These are phyloP conservation scores for Liolophura sinensis DNA, from an alignment of 1,140 invertebrate genomes.

Conservation along the genomic window DNA sequence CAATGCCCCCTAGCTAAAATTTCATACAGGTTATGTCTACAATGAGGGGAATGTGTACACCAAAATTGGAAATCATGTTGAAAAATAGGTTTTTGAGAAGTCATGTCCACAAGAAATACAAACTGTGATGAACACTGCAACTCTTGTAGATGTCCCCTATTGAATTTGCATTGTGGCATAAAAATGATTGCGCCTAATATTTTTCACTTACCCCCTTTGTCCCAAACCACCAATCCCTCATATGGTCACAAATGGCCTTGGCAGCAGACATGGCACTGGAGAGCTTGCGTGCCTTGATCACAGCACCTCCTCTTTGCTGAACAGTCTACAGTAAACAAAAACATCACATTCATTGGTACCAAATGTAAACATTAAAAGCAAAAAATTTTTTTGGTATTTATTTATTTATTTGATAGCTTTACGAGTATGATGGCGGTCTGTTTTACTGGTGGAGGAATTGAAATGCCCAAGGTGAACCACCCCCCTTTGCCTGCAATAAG, in stretches of 20 bases:
- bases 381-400: too few species aligned
- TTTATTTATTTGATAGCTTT: too few species aligned
- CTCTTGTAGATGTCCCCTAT: background rate
- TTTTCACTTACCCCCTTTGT: conserved; percentile 62
- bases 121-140: background rate
- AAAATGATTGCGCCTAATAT: background rate
- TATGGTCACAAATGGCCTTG: conserved; percentile 97
- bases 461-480: too few species aligned
- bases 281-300: conserved; percentile 96
- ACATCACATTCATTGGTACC: too few species aligned
- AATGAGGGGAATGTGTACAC: background rate
- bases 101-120: background rate
- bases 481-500: too few species aligned
- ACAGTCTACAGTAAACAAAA: conserved; percentile 70
- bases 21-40: background rate
- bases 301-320: conserved; percentile 95
- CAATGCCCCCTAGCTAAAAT: background rate
- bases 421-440: too few species aligned
- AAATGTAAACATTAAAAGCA: too few species aligned
- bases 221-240: conserved; percentile 93
- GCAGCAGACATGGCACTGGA: conserved; percentile 98
- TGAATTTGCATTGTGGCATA: background rate
- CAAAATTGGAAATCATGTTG: background rate
- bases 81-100: background rate
- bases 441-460: too few species aligned